These are phyloP conservation scores for Struthidea cinerea DNA, from an alignment of 2,113 vertebrate genomes.

Conservation along the genomic window DNA sequence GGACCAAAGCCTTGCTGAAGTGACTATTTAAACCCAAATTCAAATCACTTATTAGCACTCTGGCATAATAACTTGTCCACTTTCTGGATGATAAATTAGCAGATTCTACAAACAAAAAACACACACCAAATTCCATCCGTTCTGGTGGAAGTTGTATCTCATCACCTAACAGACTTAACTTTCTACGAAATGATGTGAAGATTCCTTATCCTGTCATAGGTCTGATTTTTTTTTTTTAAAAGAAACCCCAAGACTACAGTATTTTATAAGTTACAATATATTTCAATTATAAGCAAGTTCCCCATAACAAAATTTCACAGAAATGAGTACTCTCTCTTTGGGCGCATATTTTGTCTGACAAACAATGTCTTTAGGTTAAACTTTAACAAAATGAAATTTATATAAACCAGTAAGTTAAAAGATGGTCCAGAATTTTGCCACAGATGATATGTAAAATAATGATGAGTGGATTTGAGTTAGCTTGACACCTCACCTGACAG, in stretches of 20 bases:
- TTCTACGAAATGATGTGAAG: background rate
- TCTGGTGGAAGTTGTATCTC: background rate
- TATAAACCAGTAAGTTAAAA: background rate
- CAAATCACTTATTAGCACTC: background rate
- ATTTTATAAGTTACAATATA: background rate
- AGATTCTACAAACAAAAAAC: background rate
- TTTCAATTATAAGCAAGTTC: background rate
- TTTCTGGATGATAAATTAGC: background rate
- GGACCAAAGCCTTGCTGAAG: background rate
- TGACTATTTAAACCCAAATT: background rate
- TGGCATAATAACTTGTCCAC: background rate
- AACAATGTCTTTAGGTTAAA: background rate
- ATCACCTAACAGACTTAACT: background rate
- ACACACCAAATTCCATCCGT: background rate
- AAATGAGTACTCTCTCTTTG: background rate
- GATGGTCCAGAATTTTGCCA: background rate
- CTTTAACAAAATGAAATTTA: background rate
- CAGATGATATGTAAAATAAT: background rate
- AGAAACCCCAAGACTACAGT: background rate
- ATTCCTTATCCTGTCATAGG: background rate
- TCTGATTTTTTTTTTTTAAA: background rate
- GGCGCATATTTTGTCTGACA: background rate
- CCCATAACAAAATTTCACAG: background rate
- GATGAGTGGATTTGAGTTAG: background rate
- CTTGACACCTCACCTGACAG: slow-evolving; percentile 76